phyloP scores from a whole-genome alignment of 2,113 vertebrate genomes.

The Amphiprion percula region DNA sequence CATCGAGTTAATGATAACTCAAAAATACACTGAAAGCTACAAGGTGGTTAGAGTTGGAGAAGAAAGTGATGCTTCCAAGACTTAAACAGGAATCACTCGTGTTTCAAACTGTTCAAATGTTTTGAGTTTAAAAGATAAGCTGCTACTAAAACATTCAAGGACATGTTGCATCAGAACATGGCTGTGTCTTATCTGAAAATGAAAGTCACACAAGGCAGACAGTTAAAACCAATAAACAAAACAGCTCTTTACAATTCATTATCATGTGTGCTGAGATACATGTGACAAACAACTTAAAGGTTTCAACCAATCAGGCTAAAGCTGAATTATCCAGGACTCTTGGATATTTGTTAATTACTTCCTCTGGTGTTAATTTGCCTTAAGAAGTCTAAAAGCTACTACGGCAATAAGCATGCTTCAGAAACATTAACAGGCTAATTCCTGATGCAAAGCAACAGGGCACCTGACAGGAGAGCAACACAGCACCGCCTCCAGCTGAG shows the following conservation, averaged over 20 bases:
- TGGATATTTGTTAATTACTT: conserved; percentile 23
- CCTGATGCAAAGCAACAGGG: conserved; percentile 59
- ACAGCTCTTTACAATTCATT: background rate
- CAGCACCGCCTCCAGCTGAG: conserved; percentile 72
- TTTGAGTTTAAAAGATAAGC: background rate
- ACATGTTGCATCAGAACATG: background rate
- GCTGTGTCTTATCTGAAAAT: background rate
- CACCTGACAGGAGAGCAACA: conserved; percentile 44
- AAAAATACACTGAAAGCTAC: background rate
- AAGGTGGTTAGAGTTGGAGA: background rate
- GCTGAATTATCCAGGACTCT: background rate
- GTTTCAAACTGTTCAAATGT: background rate
- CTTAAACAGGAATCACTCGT: no score
- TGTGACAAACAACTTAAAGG: background rate
- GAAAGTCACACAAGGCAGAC: background rate
- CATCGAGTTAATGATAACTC: background rate
- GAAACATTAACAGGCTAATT: conserved; percentile 65
- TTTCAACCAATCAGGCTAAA: background rate
- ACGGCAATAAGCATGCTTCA: conserved; percentile 40
- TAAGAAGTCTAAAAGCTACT: conserved; percentile 22
- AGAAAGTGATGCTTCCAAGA: no score
- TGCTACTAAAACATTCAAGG: background rate
- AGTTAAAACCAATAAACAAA: background rate
- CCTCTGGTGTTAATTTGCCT: conserved; percentile 37
- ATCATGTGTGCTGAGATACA: background rate